phyloP scores from a whole-genome alignment of 2,113 vertebrate genomes.

The Pogona vitticeps region DNA sequence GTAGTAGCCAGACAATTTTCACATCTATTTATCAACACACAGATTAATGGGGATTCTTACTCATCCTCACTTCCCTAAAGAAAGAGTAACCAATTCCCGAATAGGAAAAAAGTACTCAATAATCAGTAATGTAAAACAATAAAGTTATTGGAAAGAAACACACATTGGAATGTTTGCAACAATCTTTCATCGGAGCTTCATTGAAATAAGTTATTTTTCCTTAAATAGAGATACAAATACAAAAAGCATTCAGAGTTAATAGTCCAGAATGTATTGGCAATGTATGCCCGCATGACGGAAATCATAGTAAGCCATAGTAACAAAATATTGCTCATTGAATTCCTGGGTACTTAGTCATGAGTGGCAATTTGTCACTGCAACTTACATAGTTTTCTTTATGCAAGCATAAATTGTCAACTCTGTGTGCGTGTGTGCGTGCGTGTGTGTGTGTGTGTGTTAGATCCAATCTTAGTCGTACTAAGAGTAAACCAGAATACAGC shows the following conservation, averaged over 20 bases:
- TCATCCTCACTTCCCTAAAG: conserved; percentile 2
- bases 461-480: too few relatives aligned
- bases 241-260: background rate
- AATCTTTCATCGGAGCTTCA: background rate
- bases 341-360: too few relatives aligned
- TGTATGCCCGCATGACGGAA: too few relatives aligned
- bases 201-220: background rate
- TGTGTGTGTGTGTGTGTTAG: too few relatives aligned
- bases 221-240: background rate
- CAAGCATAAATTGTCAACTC: too few relatives aligned
- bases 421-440: too few relatives aligned
- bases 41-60: conserved; percentile 7
- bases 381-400: too few relatives aligned
- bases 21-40: background rate
- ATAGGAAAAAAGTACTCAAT: background rate
- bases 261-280: too few relatives aligned
- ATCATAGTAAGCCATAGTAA: too few relatives aligned
- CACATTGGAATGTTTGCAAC: background rate
- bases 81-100: conserved; percentile 11
- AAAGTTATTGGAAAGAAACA: background rate
- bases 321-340: too few relatives aligned
- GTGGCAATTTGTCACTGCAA: too few relatives aligned
- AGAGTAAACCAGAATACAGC: too few relatives aligned
- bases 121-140: background rate
- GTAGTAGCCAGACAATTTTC: background rate